These are phyloP conservation scores for Toxostoma redivivum DNA, from an alignment of 2,113 vertebrate species.

Conservation along the genomic window DNA sequence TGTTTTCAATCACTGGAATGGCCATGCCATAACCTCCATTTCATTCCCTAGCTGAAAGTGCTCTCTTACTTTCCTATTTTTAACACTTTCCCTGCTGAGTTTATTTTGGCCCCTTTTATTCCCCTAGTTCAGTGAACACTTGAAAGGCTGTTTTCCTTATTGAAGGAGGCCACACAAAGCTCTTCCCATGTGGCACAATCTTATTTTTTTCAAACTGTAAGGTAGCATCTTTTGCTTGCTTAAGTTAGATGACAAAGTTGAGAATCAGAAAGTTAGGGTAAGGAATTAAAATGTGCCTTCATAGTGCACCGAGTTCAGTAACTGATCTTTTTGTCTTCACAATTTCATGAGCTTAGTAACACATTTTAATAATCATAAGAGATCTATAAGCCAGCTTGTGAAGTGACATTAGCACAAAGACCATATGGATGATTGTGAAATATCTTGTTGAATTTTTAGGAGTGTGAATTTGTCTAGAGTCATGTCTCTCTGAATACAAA, in stretches of 20 bases:
- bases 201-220: background rate
- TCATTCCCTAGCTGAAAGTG: background rate
- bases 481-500: constrained; percentile 45
- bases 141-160: background rate
- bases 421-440: constrained; percentile 67
- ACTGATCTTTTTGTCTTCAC: constrained; percentile 57
- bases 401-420: constrained; percentile 63
- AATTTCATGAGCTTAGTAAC: constrained; percentile 41
- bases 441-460: constrained; percentile 61
- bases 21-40: background rate
- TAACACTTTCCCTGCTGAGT: background rate
- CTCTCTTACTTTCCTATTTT: background rate
- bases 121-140: background rate
- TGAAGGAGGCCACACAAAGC: background rate
- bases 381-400: constrained; percentile 62
- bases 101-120: background rate
- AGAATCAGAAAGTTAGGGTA: background rate
- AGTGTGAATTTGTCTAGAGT: constrained; percentile 58
- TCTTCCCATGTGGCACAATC: background rate
- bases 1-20: background rate
- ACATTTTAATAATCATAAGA: constrained; percentile 62
- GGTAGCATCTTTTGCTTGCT: background rate
- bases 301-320: constrained; percentile 24
- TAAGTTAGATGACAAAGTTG: background rate
- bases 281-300: constrained; percentile 3